Conservation (phyloP, 2,797 vertebrate genomes). For the Girardinus metallicus region DNA sequence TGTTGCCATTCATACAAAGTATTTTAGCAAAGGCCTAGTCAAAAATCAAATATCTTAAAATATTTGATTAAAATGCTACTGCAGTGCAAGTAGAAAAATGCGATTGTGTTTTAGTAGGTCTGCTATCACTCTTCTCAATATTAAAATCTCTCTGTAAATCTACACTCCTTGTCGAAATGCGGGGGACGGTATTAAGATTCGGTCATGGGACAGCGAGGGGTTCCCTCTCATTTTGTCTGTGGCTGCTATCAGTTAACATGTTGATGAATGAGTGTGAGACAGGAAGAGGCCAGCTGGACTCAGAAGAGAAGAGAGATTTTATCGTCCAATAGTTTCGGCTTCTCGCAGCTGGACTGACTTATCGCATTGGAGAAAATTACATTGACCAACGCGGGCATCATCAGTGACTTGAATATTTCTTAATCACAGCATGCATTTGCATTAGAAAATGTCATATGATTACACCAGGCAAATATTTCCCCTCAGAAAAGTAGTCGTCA, state of each 20-base stretch:
- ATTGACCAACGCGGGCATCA: slow-evolving; percentile 35
- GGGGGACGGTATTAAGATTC: not conserved
- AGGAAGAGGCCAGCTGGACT: slow-evolving; percentile 37
- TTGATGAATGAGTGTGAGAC: slow-evolving; percentile 61
- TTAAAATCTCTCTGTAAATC: not conserved
- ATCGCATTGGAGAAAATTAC: slow-evolving; percentile 34
- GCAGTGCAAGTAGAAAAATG: not conserved
- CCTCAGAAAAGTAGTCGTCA: not conserved
- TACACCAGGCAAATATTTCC: not conserved
- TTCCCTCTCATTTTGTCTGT: slow-evolving; percentile 22
- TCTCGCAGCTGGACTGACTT: slow-evolving; percentile 14
- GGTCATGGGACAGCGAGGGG: not conserved
- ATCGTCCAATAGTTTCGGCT: slow-evolving; percentile 12
- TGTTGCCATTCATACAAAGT: not conserved
- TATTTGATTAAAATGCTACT: not conserved
- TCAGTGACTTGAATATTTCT: slow-evolving; percentile 5
- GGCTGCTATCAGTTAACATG: slow-evolving; percentile 57
- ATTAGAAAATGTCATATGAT: not conserved
- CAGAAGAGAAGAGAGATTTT: slow-evolving; percentile 22
- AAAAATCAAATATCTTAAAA: not conserved
- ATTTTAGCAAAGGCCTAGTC: not conserved
- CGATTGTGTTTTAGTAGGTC: not conserved
- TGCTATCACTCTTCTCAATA: not conserved
- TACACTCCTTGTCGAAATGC: not conserved
- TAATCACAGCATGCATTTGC: not conserved